Evolutionary conservation across 2,797 vertebrate species (phyloP).

Genomic region (Anisognathus igniventris): DNA sequence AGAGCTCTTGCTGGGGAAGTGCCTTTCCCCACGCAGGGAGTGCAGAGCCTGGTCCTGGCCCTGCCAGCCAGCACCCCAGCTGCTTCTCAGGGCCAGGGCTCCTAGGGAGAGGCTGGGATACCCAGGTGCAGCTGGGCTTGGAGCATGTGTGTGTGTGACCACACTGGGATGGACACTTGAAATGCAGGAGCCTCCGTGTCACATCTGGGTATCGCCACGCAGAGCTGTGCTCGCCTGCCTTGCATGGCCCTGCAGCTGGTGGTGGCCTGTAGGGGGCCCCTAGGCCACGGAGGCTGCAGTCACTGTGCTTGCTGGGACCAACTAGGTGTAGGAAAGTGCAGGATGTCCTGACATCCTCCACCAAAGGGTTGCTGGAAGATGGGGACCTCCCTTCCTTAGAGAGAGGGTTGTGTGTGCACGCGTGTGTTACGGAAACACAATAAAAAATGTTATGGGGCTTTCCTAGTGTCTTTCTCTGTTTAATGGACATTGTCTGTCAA

Average conservation of each 20-base stretch:
- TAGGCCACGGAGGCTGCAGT: neutral
- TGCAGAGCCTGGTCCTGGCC: neutral
- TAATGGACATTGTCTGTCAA: constrained; percentile 68
- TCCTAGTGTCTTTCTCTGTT: constrained; percentile 69
- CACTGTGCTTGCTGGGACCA: neutral
- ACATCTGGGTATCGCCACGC: neutral
- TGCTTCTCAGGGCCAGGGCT: neutral
- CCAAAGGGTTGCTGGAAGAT: neutral
- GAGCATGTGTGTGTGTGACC: neutral
- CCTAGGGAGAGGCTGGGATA: neutral
- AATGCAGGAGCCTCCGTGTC: neutral
- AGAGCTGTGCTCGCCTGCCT: neutral
- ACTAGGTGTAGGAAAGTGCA: neutral
- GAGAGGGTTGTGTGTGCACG: neutral
- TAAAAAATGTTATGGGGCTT: constrained; percentile 58
- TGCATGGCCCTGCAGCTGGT: neutral
- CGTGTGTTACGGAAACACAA: constrained; percentile 39
- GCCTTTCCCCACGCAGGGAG: rapidly evolving
- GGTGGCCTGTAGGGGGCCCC: neutral
- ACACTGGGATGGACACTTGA: neutral
- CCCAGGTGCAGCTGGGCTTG: neutral
- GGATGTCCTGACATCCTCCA: neutral
- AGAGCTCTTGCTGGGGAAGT: neutral
- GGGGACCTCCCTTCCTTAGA: neutral
- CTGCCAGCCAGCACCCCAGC: neutral